These are phyloP conservation scores for Calameuta idolon DNA, from an alignment of 2,888 invertebrate species.

Conservation along the genomic window DNA sequence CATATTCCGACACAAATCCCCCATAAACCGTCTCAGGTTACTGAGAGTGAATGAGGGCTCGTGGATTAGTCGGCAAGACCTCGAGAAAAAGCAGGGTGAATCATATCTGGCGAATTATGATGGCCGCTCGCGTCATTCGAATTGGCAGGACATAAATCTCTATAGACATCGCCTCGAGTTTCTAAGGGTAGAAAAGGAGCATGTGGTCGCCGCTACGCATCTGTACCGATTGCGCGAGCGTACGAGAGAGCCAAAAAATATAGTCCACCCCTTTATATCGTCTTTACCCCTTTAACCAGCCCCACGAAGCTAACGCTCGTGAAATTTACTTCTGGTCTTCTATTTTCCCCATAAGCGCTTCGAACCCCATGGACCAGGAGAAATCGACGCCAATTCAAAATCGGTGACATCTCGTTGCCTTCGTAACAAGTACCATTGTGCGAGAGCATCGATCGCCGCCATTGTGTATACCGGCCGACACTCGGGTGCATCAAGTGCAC, in stretches of 20 bases:
- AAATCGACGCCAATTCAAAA: conserved; percentile 58
- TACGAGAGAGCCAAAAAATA: conserved; percentile 25
- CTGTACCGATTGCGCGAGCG: conserved; percentile 8
- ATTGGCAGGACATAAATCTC: conserved; percentile 41
- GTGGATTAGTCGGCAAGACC: conserved; percentile 3
- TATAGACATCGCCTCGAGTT: conserved; percentile 3
- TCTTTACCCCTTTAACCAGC: not conserved
- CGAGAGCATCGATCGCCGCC: conserved; percentile 47
- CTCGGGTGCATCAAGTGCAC: conserved; percentile 29
- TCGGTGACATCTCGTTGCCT: conserved; percentile 63
- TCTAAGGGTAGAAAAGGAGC: conserved; percentile 20
- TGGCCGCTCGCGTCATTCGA: conserved; percentile 20
- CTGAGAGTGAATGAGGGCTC: conserved; percentile 25
- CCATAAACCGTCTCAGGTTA: conserved; percentile 52
- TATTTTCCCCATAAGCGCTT: conserved; percentile 33
- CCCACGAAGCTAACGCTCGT: conserved; percentile 9
- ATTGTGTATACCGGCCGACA: conserved; percentile 29
- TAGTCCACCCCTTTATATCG: not conserved
- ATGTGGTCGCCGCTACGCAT: conserved; percentile 13
- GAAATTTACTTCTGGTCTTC: conserved; percentile 5
- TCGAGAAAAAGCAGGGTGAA: conserved; percentile 34
- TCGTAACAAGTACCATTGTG: conserved; percentile 64
- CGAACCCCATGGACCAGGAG: not conserved
- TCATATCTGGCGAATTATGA: conserved; percentile 43
- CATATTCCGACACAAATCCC: conserved; percentile 52